Evolutionary conservation across 2,113 vertebrate species (phyloP).

Genomic region (Dasyornis broadbenti): DNA sequence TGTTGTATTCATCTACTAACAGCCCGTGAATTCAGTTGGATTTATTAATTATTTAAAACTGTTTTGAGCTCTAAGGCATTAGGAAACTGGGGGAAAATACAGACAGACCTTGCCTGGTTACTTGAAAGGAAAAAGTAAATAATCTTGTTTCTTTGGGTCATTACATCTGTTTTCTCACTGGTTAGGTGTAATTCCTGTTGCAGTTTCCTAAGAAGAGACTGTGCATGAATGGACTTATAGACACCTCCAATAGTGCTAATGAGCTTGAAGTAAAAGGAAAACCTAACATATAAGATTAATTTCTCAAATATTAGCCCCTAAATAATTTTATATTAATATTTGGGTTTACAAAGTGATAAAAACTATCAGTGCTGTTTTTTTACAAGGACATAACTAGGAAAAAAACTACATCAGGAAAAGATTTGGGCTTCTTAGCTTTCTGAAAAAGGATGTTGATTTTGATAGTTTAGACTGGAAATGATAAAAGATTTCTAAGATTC

Average conservation of each 20-base stretch:
- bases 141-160: not conserved
- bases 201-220: not conserved
- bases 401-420: not conserved
- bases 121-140: not conserved
- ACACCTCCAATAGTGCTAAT: fast-evolving
- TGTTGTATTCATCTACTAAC: not conserved
- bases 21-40: not conserved
- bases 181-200: not conserved
- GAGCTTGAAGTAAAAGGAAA: not conserved
- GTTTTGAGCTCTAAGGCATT: not conserved
- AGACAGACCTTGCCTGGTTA: not conserved
- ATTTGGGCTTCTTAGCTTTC: not conserved
- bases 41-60: constrained; percentile 21
- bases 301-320: not conserved
- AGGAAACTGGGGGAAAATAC: not conserved
- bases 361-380: not conserved
- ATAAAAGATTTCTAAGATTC: not conserved
- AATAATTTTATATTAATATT: not conserved
- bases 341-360: not conserved
- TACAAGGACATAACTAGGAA: not conserved
- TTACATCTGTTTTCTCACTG: not conserved
- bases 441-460: not conserved
- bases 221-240: not conserved
- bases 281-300: not conserved
- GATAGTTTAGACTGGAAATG: not conserved